phyloP scores from a whole-genome alignment of 1,140 invertebrate genomes.

The Agrilus planipennis region DNA sequence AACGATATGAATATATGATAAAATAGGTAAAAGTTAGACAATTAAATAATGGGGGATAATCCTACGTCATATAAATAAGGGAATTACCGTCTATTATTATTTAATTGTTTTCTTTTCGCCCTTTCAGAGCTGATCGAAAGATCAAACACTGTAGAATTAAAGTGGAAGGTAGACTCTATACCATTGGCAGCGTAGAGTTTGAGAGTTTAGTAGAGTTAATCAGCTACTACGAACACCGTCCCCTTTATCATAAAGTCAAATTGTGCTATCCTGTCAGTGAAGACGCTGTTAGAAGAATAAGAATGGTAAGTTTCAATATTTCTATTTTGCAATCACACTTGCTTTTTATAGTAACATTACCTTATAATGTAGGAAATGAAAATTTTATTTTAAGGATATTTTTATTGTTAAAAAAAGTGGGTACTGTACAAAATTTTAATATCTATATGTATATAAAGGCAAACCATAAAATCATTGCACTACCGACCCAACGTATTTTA shows the following conservation, averaged over 20 bases:
- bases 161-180: conserved; percentile 79
- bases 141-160: conserved; percentile 94
- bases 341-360: too few relatives aligned
- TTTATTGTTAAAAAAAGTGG: too few relatives aligned
- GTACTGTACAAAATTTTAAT: too few relatives aligned
- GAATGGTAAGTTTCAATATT: conserved; percentile 45
- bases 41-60: too few relatives aligned
- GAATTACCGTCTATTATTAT: conserved; percentile 7
- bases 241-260: conserved; percentile 82
- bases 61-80: too few relatives aligned
- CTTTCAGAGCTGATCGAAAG: conserved; percentile 71
- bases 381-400: too few relatives aligned
- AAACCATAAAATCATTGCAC: too few relatives aligned
- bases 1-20: too few relatives aligned
- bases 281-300: conserved; percentile 52
- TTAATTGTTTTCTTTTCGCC: conserved; percentile 7
- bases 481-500: conserved; percentile 17
- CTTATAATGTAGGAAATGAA: too few relatives aligned
- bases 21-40: too few relatives aligned
- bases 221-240: conserved; percentile 79
- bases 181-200: conserved; percentile 82
- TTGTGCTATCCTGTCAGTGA: conserved; percentile 79
- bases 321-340: too few relatives aligned
- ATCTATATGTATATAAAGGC: too few relatives aligned
- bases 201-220: conserved; percentile 90